Base-by-base conservation (phyloP, 1,140 invertebrate species). In the Probaryconus sp. region DNA sequence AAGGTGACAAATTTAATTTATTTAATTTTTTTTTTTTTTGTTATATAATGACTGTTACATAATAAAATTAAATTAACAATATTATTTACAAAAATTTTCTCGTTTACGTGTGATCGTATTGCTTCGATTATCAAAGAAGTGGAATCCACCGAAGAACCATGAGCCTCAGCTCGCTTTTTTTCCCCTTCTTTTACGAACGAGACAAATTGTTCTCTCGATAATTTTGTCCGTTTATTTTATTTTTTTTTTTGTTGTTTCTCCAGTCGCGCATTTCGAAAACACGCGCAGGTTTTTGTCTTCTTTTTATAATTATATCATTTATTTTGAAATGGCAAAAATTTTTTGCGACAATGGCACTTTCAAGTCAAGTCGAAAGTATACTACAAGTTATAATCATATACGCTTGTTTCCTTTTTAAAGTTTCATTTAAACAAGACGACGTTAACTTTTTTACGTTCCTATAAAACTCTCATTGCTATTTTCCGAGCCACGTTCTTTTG, bases 31-130 rank as follows among this genome's bases (percentile, higher is more conserved):
- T 70, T 76, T 81, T 31, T 48, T 9, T 40, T 60, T 56, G 76
- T 80, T 77, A 70, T 82, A 86, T 85, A 83, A 82, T 84, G 80
- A 82, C 79, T 85, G 82, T 85, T 85, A 85, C 82, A 85, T 80
- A 79, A 79, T 83, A 83, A 84, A 79, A 81, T 85, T 82, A 83
- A 83, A 83, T 82, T 77, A 86, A 86, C 83, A 85, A 81, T 80
- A 79, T 78, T 86, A 86, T 86, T 33, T 86, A 86, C 83, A n/a
- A 86, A 75, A 78, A 70, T 80, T 79, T 74, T 33, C 65, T 82
- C 65, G 67, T 64, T 79, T 77, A 76, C 71, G n/a, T n/a, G 71
- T 78, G 79, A 76, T 71, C 78, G 51, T 77, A 79, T 78, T 79
- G 77, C 78, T 51, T 80, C 55, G 69, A 77, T 58, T 55, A 64